Evolutionary conservation across 2,888 invertebrate species (phyloP), one percentile per base, ranked within the genome.

Genomic region (Caenorhabditis sp.): DNA sequence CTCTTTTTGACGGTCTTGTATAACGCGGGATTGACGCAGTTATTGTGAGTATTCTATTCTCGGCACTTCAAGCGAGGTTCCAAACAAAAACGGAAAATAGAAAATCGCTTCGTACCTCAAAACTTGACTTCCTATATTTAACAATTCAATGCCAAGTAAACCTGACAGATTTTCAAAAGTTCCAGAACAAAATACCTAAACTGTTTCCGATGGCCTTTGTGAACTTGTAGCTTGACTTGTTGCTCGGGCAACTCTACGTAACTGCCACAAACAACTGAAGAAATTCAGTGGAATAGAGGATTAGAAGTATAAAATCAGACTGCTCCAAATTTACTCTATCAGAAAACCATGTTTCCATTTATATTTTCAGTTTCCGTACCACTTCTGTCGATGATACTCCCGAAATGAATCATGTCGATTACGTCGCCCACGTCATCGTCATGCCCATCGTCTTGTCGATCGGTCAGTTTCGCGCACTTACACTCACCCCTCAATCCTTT

Each of bases 391-490:
- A 70, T 61, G 70, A 76, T 41, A 43, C 46, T 43, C 46, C 43
- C 45, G 70, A 70, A 32, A 83, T 83, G 83, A 79, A 80, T 27
- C 79, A 81, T 56, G 83, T 87, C 46, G 87, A 87, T 45, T 87
- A 78, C 50, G 48, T 83, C 26, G 86, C 86, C 6, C 87, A 87
- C 58, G 85, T 83, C 27, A 74, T 85, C 58, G 83, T 86, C 26
- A 87, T 86, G 81, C 85, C 86, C 11, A 68, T 82, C 22, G 79
- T 87, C 0, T 70, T 86, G 3, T 58, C 81, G 7, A 81, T 86
- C 17, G 86, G 85, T 85, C 35, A 71, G 68, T 62, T 9, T 8
- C 7, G 11, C 9, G 3, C 37, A 37, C 3, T 17, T 11, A 35
- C 11, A 30, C 9, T 17, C 20, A 24, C 22, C 17, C 20, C 0